These are phyloP conservation scores for Drosophila phalerata DNA, from an alignment of 2,888 invertebrate species.

Conservation along the genomic window DNA sequence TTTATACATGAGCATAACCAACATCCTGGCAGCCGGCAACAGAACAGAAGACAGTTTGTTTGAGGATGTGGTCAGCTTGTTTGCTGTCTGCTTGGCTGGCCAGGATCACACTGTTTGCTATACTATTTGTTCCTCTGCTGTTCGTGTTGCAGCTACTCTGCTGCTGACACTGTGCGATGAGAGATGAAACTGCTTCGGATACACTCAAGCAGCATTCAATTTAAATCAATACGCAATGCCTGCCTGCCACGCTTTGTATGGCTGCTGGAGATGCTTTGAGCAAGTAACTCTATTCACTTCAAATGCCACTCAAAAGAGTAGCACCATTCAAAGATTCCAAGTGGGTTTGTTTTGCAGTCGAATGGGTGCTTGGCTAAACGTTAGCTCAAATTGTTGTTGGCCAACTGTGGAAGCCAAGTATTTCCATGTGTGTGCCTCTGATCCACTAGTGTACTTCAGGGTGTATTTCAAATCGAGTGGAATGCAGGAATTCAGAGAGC, in stretches of 20 bases:
- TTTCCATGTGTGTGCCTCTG: conserved; percentile 5
- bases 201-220: conserved; percentile 64
- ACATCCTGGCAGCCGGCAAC: conserved; percentile 18
- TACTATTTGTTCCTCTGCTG: conserved; percentile 33
- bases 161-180: conserved; percentile 18
- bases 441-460: conserved; percentile 10
- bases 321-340: conserved; percentile 59
- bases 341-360: conserved; percentile 70
- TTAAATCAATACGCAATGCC: conserved; percentile 66
- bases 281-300: conserved; percentile 53
- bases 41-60: conserved; percentile 52
- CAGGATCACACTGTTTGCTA: conserved; percentile 34
- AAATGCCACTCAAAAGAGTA: conserved; percentile 63
- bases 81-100: conserved; percentile 56
- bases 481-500: not conserved
- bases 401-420: conserved; percentile 24
- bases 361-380: conserved; percentile 55
- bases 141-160: conserved; percentile 19
- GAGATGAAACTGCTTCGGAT: conserved; percentile 17
- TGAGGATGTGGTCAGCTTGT: conserved; percentile 75
- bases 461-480: not conserved
- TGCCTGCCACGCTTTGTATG: conserved; percentile 12
- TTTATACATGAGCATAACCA: conserved; percentile 73
- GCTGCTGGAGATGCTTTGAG: conserved; percentile 36
- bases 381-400: conserved; percentile 31